Base-by-base conservation (phyloP, 1,140 invertebrate species). In the Drosophila sp. region DNA sequence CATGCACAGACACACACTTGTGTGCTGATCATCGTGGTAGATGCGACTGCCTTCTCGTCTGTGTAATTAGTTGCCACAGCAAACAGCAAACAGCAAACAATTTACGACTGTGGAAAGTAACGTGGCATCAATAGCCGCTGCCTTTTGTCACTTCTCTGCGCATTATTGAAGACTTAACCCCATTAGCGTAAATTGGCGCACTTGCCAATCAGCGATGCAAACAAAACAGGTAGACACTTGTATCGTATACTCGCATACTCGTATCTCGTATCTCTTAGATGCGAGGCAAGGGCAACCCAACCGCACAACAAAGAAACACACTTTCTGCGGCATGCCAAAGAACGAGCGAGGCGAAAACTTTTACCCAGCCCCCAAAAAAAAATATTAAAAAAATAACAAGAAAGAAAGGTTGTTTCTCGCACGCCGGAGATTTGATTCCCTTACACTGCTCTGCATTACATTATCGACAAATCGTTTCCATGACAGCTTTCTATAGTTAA, bases 161-260 rank as follows among this genome's bases (percentile, higher is more conserved):
- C 82, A 72, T 82, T 87, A 89, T 87, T 89, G 79, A 87, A 82
- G 83, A 74, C 82, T 87, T 87, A 87, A 87, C 82, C 83, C 82
- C 82, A 87, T 87, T 87, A 87, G 82, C 78, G 66, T 82, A 77
- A 87, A 87, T 87, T 87, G 82, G 83, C 82, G 82, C 82, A 89
- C 82, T 87, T 87, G 82, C 83, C 82, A 87, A 87, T 86, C 82
- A 63, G 78, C 51, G 81, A 83, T 86, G 81, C 63, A 50, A 57
- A 46, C 56, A 58, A 78, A 86, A 78, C 81, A 81, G 81, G 82
- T 87, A 86, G 73, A 73, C 14, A 14, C 36, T n/a, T n/a, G n/a
- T n/a, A n/a, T n/a, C n/a, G n/a, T n/a, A n/a, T n/a, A n/a, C n/a
- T n/a, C n/a, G n/a, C n/a, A n/a, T n/a, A n/a, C n/a, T n/a, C n/a